Conservation (phyloP, 2,113 vertebrate species). For the Myrmecophaga tridactyla region DNA sequence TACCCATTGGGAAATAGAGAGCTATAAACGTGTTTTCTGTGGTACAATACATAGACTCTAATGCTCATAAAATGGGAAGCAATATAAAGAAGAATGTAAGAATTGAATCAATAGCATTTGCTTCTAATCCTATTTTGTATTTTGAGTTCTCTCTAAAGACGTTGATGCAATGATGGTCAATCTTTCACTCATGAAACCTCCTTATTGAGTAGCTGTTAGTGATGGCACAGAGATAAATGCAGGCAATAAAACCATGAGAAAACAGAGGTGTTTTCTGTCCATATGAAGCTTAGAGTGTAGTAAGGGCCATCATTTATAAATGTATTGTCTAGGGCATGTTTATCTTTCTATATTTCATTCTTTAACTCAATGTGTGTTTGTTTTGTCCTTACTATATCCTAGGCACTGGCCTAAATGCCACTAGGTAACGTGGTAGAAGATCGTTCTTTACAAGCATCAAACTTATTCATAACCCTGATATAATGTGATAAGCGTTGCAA, state of each 20-base stretch:
- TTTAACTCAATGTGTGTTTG: background rate
- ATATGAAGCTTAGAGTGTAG: background rate
- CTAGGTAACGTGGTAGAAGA: background rate
- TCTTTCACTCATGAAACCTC: background rate
- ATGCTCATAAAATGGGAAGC: background rate
- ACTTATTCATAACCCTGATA: background rate
- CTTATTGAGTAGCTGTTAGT: background rate
- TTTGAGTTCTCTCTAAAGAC: background rate
- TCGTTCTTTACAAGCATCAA: background rate
- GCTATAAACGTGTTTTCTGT: background rate
- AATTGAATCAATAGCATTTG: background rate
- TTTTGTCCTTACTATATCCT: background rate
- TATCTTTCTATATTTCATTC: background rate
- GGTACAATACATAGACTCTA: background rate
- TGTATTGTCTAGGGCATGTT: background rate
- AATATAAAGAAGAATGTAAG: background rate
- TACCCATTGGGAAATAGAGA: background rate
- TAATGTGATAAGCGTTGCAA: background rate
- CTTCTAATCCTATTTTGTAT: too few species aligned
- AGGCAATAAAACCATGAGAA: background rate
- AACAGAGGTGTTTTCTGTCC: background rate
- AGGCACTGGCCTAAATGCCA: background rate
- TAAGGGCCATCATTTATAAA: background rate
- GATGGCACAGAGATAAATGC: background rate
- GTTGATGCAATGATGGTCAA: background rate